Evolutionary conservation across 2,888 invertebrate genomes (phyloP), one percentile per base, ranked within the genome.

Genomic region (Sminthurinus aureus): DNA sequence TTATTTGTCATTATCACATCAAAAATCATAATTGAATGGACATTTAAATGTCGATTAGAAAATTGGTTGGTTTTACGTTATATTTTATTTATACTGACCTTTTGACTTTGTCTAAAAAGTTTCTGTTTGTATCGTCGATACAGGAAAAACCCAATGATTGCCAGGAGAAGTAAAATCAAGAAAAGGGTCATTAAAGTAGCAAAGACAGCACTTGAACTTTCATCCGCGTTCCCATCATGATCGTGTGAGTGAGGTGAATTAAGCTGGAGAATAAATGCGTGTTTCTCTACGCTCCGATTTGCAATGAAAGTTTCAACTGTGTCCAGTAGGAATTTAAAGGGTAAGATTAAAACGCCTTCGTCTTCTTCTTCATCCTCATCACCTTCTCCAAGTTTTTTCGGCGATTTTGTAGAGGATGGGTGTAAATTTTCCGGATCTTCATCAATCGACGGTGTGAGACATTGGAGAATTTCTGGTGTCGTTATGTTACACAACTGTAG

Each of bases 281-380:
- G 82, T 22, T 82, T 67, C 20, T 76, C 82, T 18, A 69, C 51
- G 0, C 51, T 66, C 67, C 64, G 20, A 52, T 50, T 50, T 18
- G 26, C 24, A 11, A 77, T 20, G 12, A 24, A 82, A 38, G 82
- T 82, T 22, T 82, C 82, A 0, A 82, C 82, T 22, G 76, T 67
- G 50, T 82, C 82, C 82, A 82, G 18, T 22, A 24, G 66, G 50
- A 82, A 82, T 20, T 77, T 76, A 51, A 38, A 82, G 18, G 75
- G 75, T 15, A 82, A 22, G n/a, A 82, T 24, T 9, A 82, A 64
- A 18, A 82, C 76, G 12, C 77, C 24, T 20, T 76, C 69, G 0
- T 82, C 82, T 15, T 38, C 69, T n/a, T 26, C 71, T 20, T 3
- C 15, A 9, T 50, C 24, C 8, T 18, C 64, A 13, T 58, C 12